Conservation (phyloP, 2,797 vertebrate species). For the Bryconaethiops microstoma region DNA sequence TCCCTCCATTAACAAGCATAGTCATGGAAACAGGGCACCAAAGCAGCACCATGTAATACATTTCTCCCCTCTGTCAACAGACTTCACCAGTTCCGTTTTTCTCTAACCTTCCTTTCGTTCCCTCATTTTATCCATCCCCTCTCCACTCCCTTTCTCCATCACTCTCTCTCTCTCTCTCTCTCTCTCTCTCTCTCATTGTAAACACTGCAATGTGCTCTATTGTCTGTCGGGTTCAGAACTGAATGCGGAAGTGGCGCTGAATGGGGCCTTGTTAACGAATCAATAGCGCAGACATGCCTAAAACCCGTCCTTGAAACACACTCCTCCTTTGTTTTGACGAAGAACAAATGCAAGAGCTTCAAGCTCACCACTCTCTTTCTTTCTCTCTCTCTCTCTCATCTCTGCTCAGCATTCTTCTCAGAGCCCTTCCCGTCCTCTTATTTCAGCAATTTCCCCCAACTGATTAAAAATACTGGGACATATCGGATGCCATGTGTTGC, state of each 20-base stretch:
- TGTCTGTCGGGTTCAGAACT: constrained; percentile 69
- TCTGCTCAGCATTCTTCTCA: constrained; percentile 30
- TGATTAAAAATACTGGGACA: constrained; percentile 60
- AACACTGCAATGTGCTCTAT: constrained; percentile 74
- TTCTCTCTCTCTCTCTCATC: constrained; percentile 12
- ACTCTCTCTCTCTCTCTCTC: neutral
- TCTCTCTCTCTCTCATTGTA: constrained; percentile 64
- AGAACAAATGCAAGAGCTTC: constrained; percentile 66
- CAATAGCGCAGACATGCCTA: constrained; percentile 77
- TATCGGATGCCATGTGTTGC: constrained; percentile 52
- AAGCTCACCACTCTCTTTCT: constrained; percentile 41
- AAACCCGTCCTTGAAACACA: constrained; percentile 74
- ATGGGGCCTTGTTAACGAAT: constrained; percentile 77
- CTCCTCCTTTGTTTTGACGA: constrained; percentile 69
- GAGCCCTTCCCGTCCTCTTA: constrained; percentile 15
- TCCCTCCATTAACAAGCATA: neutral
- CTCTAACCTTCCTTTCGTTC: constrained; percentile 34
- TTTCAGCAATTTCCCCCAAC: constrained; percentile 60
- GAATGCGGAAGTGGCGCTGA: constrained; percentile 72
- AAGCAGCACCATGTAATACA: neutral
- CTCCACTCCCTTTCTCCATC: constrained; percentile 48
- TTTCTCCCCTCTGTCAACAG: constrained; percentile 2
- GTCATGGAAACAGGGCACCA: neutral
- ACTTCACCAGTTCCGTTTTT: constrained; percentile 10
- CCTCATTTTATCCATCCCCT: constrained; percentile 46